Evolutionary conservation across 2,113 vertebrate species (phyloP).

Genomic region (Nothocercus julius): DNA sequence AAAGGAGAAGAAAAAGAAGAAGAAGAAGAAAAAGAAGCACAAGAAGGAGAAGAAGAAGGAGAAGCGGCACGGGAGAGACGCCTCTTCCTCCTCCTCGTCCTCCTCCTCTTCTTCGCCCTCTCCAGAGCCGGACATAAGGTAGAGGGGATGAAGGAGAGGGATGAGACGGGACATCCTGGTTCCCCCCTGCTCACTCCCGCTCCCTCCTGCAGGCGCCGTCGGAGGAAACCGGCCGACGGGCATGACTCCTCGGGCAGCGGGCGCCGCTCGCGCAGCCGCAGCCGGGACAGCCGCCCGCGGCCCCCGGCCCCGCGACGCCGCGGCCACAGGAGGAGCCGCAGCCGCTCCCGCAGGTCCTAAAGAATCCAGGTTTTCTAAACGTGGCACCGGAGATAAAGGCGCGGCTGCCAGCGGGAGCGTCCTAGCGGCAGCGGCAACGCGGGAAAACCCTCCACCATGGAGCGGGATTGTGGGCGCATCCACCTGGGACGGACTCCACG

Average conservation of each 20-base stretch:
- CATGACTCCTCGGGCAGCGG: conserved; percentile 54
- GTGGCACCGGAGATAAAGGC: not conserved
- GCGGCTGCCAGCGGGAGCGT: accelerated
- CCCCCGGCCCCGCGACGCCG: conserved; percentile 37
- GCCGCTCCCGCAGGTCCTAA: not conserved
- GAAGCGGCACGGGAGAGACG: conserved; percentile 75
- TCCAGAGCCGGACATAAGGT: conserved; percentile 77
- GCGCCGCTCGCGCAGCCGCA: conserved; percentile 49
- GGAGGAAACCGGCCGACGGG: conserved; percentile 41
- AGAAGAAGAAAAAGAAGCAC: conserved; percentile 85
- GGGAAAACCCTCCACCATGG: no score
- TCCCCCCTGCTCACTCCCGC: accelerated
- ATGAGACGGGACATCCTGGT: no score
- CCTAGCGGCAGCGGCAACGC: not conserved
- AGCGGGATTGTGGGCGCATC: not conserved
- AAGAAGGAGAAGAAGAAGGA: conserved; percentile 86
- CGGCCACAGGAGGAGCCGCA: conserved; percentile 39
- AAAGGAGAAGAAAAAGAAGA: conserved; percentile 83
- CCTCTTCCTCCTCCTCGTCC: not conserved
- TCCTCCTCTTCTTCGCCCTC: conserved; percentile 47
- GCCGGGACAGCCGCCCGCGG: not conserved
- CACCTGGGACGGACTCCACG: not conserved
- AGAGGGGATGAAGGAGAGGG: not conserved
- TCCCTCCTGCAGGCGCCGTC: conserved; percentile 54
- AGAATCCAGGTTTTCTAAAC: not conserved